Conservation (phyloP, 1,140 invertebrate genomes). For the Anastrepha ludens region DNA sequence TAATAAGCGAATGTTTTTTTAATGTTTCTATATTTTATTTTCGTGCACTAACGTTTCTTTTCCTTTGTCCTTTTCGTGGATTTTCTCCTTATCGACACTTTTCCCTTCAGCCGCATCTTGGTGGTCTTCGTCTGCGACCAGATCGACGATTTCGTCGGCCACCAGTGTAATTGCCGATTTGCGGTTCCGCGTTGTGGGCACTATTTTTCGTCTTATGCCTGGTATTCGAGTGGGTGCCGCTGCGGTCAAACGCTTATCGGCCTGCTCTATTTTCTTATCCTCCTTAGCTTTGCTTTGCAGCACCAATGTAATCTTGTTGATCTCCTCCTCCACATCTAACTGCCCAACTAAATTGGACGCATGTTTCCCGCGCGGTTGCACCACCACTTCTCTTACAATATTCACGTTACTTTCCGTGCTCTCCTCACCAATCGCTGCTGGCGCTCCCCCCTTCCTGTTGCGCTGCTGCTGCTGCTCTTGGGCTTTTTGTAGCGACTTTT, state of each 20-base stretch:
- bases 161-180: slow-evolving; percentile 11
- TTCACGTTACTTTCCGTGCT: not conserved
- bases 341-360: not conserved
- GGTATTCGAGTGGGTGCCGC: slow-evolving; percentile 17
- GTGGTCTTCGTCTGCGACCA: slow-evolving; percentile 7
- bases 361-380: slow-evolving; percentile 42
- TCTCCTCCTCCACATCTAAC: slow-evolving; percentile 55
- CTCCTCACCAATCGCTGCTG: slow-evolving; percentile 56
- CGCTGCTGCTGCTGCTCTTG: slow-evolving; percentile 67
- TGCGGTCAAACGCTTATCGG: not conserved
- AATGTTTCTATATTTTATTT: not conserved
- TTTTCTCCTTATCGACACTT: not conserved
- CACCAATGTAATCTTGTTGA: slow-evolving; percentile 53
- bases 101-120: not conserved
- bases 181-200: not conserved
- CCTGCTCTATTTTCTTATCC: slow-evolving; percentile 18
- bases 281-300: slow-evolving; percentile 40
- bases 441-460: slow-evolving; percentile 65
- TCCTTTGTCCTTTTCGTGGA: not conserved
- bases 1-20: not conserved
- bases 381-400: slow-evolving; percentile 32
- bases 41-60: not conserved
- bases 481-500: slow-evolving; percentile 68
- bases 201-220: not conserved
- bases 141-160: slow-evolving; percentile 40